Evolutionary conservation across 2,888 invertebrate genomes (phyloP).

Genomic region (Epinotia nisella): DNA sequence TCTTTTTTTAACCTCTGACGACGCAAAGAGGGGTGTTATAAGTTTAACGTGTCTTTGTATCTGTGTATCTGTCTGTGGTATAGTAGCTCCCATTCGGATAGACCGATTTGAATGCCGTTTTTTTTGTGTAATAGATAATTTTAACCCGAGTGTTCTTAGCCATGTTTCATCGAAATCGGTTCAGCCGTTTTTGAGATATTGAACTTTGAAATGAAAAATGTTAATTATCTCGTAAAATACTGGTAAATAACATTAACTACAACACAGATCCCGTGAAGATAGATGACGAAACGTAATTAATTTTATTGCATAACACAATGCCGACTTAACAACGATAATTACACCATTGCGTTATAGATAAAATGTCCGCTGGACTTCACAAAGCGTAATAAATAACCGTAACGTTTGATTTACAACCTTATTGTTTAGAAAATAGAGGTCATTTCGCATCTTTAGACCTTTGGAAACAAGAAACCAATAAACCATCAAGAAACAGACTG

Average conservation of each 20-base stretch:
- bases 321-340: conserved; percentile 11
- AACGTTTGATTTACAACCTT: conserved; percentile 14
- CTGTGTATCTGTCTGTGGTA: too few relatives aligned
- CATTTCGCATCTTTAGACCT: background rate
- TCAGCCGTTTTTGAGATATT: too few relatives aligned
- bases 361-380: conserved; percentile 2
- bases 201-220: too few relatives aligned
- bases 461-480: background rate
- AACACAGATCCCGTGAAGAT: background rate
- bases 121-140: too few relatives aligned
- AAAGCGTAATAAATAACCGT: conserved; percentile 10
- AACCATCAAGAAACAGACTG: background rate
- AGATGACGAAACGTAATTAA: background rate
- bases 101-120: too few relatives aligned
- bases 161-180: too few relatives aligned
- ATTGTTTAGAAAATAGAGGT: conserved; percentile 1
- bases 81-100: too few relatives aligned
- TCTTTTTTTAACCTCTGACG: too few relatives aligned
- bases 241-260: background rate
- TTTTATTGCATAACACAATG: background rate
- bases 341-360: conserved; percentile 1
- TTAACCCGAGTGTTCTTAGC: too few relatives aligned
- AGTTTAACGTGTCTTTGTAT: too few relatives aligned
- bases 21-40: too few relatives aligned
- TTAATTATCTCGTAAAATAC: too few relatives aligned